A percentile compares a stretch with the other conserved stretches of the same genome.
Evolutionary conservation across 1,140 invertebrate species (phyloP).

Genomic region (Neodiprion lecontei): DNA sequence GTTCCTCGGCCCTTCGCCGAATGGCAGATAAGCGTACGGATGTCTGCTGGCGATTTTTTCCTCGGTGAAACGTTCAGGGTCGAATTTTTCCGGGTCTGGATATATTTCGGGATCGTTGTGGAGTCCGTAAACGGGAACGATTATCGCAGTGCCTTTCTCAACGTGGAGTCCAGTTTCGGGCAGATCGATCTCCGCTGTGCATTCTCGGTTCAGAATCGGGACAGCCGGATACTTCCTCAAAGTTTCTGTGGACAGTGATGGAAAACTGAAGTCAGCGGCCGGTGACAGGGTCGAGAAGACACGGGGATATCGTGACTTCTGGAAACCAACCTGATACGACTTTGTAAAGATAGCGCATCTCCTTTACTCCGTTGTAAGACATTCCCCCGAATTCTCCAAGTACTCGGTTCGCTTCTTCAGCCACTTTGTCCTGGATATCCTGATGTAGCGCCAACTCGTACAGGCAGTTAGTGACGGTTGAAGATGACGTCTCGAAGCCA

Average conservation of each 20-base stretch:
- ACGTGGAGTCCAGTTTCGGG: conserved; percentile 55
- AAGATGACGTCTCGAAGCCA: conserved; percentile 53
- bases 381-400: conserved; percentile 26
- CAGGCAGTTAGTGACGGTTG: conserved; percentile 34
- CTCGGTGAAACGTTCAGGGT: conserved; percentile 71
- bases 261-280: neutral
- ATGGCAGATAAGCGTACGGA: conserved; percentile 60
- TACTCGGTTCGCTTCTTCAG: conserved; percentile 33
- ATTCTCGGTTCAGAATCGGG: conserved; percentile 58
- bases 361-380: conserved; percentile 17
- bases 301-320: conserved; percentile 15
- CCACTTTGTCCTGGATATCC: conserved; percentile 38
- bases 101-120: conserved; percentile 70
- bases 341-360: conserved; percentile 38
- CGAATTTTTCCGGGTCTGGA: conserved; percentile 70
- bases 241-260: conserved; percentile 53
- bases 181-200: conserved; percentile 61
- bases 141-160: conserved; percentile 56
- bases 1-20: conserved; percentile 63
- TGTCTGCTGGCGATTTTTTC: conserved; percentile 53
- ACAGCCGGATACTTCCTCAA: conserved; percentile 65
- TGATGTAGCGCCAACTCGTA: conserved; percentile 44
- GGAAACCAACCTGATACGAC: conserved; percentile 23
- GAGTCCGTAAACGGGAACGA: conserved; percentile 64
- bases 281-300: neutral